phyloP scores from a whole-genome alignment of 2,113 vertebrate species.

The Theropithecus gelada region DNA sequence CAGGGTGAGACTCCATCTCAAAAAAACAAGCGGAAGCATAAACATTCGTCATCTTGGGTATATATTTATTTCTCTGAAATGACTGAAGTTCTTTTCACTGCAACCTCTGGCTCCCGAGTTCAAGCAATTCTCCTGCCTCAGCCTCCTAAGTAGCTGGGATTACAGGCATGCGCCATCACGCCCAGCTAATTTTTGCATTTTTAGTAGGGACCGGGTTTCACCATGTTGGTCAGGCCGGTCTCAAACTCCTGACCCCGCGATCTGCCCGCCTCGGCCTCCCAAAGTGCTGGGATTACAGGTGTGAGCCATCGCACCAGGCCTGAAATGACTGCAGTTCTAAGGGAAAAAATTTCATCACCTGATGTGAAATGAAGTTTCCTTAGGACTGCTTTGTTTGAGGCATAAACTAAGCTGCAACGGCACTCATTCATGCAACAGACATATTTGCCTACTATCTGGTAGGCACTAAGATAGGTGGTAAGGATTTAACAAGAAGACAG shows the following conservation, averaged over 20 bases:
- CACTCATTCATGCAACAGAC: not conserved
- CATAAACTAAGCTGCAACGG: not conserved
- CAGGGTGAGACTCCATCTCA: too few species aligned
- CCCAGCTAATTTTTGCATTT: too few species aligned
- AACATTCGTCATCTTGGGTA: not conserved
- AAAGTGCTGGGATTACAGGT: too few species aligned
- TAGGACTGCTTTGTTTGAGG: conserved; percentile 19
- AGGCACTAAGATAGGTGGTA: not conserved
- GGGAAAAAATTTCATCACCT: not conserved
- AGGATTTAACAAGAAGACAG: not conserved
- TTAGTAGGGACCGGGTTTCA: too few species aligned
- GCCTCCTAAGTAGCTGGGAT: too few species aligned
- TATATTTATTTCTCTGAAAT: conserved; percentile 48
- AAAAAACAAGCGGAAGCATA: not conserved
- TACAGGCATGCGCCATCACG: too few species aligned
- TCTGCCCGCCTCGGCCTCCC: too few species aligned
- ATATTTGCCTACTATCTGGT: not conserved
- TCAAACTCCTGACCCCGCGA: too few species aligned
- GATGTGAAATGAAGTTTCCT: not conserved
- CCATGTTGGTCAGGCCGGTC: too few species aligned
- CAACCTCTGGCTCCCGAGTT: too few species aligned
- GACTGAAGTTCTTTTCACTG: not conserved
- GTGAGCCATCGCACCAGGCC: too few species aligned
- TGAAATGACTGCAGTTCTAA: not conserved
- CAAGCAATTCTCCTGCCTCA: too few species aligned